Base-by-base conservation (phyloP, 2,888 invertebrate species). In the Leptinotarsa haldemani region DNA sequence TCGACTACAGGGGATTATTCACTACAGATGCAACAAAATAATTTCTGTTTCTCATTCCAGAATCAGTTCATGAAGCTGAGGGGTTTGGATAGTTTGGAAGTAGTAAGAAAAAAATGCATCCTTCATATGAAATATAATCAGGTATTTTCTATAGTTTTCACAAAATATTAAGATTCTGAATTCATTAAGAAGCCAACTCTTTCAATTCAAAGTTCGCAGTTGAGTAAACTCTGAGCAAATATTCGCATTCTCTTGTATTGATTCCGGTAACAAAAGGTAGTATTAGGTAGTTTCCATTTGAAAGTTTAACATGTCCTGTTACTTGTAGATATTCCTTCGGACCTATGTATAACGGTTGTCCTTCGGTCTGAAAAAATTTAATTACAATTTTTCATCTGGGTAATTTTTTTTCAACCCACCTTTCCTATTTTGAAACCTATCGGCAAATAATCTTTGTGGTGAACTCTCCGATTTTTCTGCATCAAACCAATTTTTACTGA, bases 201-300 rank as follows among this genome's bases (percentile, higher is more conserved):
- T 87, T 95, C 94, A 96, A 93, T 83, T 93, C 92, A 83, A 94
- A 95, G 84, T 91, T 90, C 82, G 94, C 94, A 88, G 98, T 98
- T 47, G 97, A 95, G 92, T 97, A 99, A 77, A 98, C 94, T 83
- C 99, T 90, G 70, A 99, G 89, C 78, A 99, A 89, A 87, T 97
- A 99, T 87, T 98, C 97, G 40, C 97, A 98, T 13, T 25, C 4
- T 83, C 50, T 74, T 1, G 66, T 50, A 13, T 66, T 71, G 1
- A 97, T 95, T 78, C 98, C 97, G 86, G 96, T 98, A 0, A 98
- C 97, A 71, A 97, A 97, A 1, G 99, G 98, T 70, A 98, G 92
- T 82, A 99, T 95, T 82, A 96, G 94, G 88, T 99, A 99, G 18
- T 92, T 92, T 46, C 98, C 98, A 0, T 97, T 97, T 1, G 95